These are phyloP conservation scores for Sclerodermus sp. DNA, from an alignment of 2,888 invertebrate species.

Conservation along the genomic window DNA sequence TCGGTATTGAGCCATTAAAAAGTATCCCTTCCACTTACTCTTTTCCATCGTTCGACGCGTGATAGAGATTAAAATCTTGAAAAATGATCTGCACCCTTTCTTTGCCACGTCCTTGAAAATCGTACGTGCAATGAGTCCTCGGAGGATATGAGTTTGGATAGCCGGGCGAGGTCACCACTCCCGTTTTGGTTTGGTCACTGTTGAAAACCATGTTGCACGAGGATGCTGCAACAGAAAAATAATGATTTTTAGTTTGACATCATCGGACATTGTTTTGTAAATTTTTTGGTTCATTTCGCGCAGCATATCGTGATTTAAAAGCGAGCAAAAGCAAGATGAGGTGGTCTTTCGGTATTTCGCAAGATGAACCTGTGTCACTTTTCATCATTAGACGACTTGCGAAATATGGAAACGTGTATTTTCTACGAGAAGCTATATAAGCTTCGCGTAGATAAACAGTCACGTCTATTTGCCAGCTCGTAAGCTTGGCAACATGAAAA, in stretches of 20 bases:
- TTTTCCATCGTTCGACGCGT: slow-evolving; percentile 65
- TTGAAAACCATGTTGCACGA: slow-evolving; percentile 77
- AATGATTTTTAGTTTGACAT: too few species aligned
- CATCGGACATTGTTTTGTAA: too few species aligned
- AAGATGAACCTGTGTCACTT: too few species aligned
- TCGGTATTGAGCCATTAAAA: too few species aligned
- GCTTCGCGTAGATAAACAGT: slow-evolving; percentile 1
- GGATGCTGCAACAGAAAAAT: slow-evolving; percentile 65
- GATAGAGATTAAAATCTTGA: slow-evolving; percentile 80
- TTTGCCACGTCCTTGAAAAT: slow-evolving; percentile 83
- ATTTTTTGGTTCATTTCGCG: too few species aligned
- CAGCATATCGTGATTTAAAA: too few species aligned
- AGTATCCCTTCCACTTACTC: slow-evolving; percentile 70
- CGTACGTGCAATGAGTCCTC: slow-evolving; percentile 82
- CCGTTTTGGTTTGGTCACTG: slow-evolving; percentile 80
- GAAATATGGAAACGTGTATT: too few species aligned
- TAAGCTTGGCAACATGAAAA: too few species aligned
- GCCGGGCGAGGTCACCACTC: slow-evolving; percentile 81
- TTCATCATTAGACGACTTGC: too few species aligned
- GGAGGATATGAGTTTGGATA: slow-evolving; percentile 82
- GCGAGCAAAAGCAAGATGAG: too few species aligned
- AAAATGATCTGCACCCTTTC: slow-evolving; percentile 85
- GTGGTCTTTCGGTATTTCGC: too few species aligned
- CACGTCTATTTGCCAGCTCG: slow-evolving; percentile 1
- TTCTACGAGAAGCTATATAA: too few species aligned